Base-by-base conservation (phyloP, 2,113 vertebrate genomes). In the Silurus glanis region DNA sequence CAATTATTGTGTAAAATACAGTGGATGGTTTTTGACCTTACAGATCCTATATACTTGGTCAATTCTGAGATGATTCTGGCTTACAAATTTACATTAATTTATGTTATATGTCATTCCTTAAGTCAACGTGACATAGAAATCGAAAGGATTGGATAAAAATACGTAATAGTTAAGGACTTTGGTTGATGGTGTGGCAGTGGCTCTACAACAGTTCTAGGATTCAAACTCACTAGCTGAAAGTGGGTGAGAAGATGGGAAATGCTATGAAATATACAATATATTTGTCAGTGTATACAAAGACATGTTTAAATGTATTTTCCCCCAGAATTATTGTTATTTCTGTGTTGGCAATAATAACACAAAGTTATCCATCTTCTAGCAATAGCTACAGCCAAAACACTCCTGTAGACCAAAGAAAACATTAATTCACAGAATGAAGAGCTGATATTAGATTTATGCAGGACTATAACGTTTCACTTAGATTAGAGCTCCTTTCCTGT, bases 381-480 rank as follows among this genome's bases (percentile, higher is more conserved):
- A 51, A 51, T 51, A 51, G 19, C 71, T 78, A 78, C 87, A 91
- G 86, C 83, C 88, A 89, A 89, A 87, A 90, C 90, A 55, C 23
- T 76, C 45, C n/a, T 25, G 71, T 84, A 47, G 76, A 59, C 56
- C 45, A 47, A 28, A 49, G 23, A 87, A 84, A 87, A 92, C 83
- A 87, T 93, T 94, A 94, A 51, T 75, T 53, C 47, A 23, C 21
- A 75, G 47, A 75, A 75, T 51, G 47, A 23, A 74, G 17, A 75
- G 72, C 72, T 75, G 72, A 75, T 75, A 71, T 47, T 17, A 75
- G 51, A 75, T 51, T 19, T 75, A 75, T n/a, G 72, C 47, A 75
- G 72, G 21, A 51, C 47, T 51, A 75, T 51, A 75, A 75, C 23
- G 19, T 75, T 47, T 75, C 47, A 75, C 47, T 75, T 19, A 75